These are phyloP conservation scores for Aradus depressus DNA, from an alignment of 2,888 invertebrate species.

Conservation along the genomic window DNA sequence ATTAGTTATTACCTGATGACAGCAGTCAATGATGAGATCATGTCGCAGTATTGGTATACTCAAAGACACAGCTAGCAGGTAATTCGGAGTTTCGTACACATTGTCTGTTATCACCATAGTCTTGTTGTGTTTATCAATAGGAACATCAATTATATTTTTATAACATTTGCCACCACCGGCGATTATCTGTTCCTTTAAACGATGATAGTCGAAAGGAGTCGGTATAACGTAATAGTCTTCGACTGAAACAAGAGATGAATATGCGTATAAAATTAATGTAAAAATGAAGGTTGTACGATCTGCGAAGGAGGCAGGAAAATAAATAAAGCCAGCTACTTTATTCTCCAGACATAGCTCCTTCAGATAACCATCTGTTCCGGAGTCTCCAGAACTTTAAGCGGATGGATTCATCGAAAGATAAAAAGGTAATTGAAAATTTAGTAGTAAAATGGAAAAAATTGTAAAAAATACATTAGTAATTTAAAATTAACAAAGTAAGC, in stretches of 20 bases:
- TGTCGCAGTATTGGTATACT: slow-evolving; percentile 6
- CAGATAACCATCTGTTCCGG: too few relatives aligned
- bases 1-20: slow-evolving; percentile 12
- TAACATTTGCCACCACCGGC: slow-evolving; percentile 3
- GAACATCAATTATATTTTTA: background rate
- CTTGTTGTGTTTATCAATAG: background rate
- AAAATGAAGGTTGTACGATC: too few relatives aligned
- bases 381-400: too few relatives aligned
- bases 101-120: slow-evolving; percentile 8
- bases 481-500: too few relatives aligned
- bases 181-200: slow-evolving; percentile 5
- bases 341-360: too few relatives aligned
- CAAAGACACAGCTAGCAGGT: slow-evolving; percentile 5
- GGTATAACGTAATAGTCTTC: slow-evolving; percentile 4
- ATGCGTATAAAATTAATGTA: too few relatives aligned
- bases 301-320: too few relatives aligned
- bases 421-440: too few relatives aligned
- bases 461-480: too few relatives aligned
- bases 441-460: too few relatives aligned
- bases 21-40: slow-evolving; percentile 10
- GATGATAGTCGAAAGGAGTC: slow-evolving; percentile 5
- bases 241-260: slow-evolving; percentile 7
- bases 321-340: too few relatives aligned
- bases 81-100: slow-evolving; percentile 11
- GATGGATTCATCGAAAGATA: too few relatives aligned